Evolutionary conservation across 2,888 invertebrate genomes (phyloP).

Genomic region (Ophion ventricosus): DNA sequence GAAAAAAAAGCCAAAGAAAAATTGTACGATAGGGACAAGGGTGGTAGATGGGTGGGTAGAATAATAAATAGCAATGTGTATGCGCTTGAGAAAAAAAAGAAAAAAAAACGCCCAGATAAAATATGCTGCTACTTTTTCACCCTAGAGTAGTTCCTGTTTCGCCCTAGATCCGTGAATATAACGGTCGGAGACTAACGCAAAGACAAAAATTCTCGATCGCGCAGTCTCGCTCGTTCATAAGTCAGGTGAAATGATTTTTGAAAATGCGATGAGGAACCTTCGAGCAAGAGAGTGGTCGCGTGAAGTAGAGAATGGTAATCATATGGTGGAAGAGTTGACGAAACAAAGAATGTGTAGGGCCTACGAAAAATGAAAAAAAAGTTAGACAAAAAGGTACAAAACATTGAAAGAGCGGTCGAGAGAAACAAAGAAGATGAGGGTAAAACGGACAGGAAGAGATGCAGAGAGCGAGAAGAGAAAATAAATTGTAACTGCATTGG

Average conservation of each 20-base stretch:
- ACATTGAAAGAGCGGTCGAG: constrained; percentile 18
- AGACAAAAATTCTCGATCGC: constrained; percentile 3
- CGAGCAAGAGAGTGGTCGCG: constrained; percentile 1
- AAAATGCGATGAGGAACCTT: constrained; percentile 37
- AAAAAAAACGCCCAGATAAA: constrained; percentile 18
- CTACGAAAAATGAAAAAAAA: constrained; percentile 36
- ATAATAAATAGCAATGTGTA: constrained; percentile 36
- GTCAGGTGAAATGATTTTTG: constrained; percentile 57
- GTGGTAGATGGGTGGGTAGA: not conserved
- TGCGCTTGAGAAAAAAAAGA: constrained; percentile 5
- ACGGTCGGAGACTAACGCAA: constrained; percentile 7
- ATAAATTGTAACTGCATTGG: not conserved
- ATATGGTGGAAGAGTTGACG: constrained; percentile 26
- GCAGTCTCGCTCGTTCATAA: constrained; percentile 25
- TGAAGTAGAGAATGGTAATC: constrained; percentile 54
- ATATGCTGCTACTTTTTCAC: constrained; percentile 7
- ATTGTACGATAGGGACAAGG: not conserved
- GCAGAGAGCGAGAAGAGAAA: not conserved
- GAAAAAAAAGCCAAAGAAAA: constrained; percentile 6
- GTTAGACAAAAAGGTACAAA: not conserved
- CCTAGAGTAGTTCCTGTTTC: constrained; percentile 14
- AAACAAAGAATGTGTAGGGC: constrained; percentile 20
- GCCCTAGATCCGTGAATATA: not conserved
- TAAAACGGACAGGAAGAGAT: not conserved
- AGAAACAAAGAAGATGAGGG: constrained; percentile 19